Evolutionary conservation across 1,140 invertebrate species (phyloP), one percentile per base, ranked within the genome.

Genomic region (Akabosia matsudoensis): DNA sequence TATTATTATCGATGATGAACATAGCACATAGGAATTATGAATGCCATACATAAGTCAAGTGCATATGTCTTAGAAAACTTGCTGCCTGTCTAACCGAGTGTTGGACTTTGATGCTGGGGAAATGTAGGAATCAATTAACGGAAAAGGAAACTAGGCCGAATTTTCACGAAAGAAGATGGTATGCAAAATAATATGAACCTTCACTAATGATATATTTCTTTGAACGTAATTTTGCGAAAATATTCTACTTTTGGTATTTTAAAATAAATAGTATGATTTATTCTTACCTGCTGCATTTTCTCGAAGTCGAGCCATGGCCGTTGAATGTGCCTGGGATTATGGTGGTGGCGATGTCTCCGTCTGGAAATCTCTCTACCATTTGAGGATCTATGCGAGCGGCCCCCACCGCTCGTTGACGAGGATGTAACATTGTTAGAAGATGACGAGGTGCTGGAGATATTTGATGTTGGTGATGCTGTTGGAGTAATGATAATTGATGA

Each of bases 281-380:
- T 34, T 51, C 83, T 86, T 87, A 93, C 92, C 90, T 93, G 91
- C 87, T 96, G 94, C 94, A 97, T 97, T 88, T 97, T 97, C 86
- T 97, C 94, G 85, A 97, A 97, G 87, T 97, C 94, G 83, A 97
- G 89, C 86, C 92, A 94, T 79, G 94, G 94, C 84, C 94, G 88
- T 83, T 92, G 92, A 78, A 90, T 88, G 80, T 88, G 85, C 83
- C 87, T 89, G 83, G 86, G 88, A 85, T 87, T 86, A 85, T 89
- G 86, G 80, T 83, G 79, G 80, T 80, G 83, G 76, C 81, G 83
- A 75, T 90, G 88, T 84, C 90, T 85, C 85, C 91, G 87, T 80
- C 89, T 85, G 79, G 85, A 82, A 80, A 83, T 83, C 78, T 83
- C 79, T 26, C 70, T 52, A 13, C 74, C 81, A 80, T 56, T 80